phyloP scores from a whole-genome alignment of 2,797 vertebrate species.

The Urophycis tenuis region DNA sequence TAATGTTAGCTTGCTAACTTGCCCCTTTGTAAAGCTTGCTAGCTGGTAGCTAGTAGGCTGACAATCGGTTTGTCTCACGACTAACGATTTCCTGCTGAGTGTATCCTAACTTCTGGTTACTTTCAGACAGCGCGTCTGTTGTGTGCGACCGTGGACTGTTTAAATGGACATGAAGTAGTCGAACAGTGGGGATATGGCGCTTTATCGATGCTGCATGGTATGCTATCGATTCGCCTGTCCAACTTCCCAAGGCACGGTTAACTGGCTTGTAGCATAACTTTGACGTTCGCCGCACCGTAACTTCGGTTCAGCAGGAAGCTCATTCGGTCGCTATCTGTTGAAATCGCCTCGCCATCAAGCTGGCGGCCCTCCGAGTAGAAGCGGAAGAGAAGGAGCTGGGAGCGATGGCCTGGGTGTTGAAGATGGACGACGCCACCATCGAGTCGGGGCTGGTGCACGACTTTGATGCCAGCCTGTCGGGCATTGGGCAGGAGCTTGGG shows the following conservation, averaged over 20 bases:
- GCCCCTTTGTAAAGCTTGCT: slow-evolving; percentile 38
- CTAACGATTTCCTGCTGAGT: slow-evolving; percentile 46
- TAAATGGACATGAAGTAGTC: slow-evolving; percentile 17
- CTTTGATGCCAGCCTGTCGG: slow-evolving; percentile 93
- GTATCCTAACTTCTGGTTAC: slow-evolving; percentile 25
- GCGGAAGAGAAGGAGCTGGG: slow-evolving; percentile 71
- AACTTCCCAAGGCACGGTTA: slow-evolving; percentile 55
- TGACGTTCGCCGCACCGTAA: slow-evolving; percentile 43
- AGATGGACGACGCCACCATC: slow-evolving; percentile 96
- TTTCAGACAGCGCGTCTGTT: slow-evolving; percentile 23
- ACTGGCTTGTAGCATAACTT: slow-evolving; percentile 63
- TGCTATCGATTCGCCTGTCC: slow-evolving; percentile 52
- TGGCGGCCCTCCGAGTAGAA: slow-evolving; percentile 69
- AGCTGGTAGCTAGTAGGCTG: slow-evolving; percentile 57
- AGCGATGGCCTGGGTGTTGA: slow-evolving; percentile 95
- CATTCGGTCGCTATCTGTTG: slow-evolving; percentile 47
- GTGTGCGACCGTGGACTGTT: slow-evolving; percentile 17
- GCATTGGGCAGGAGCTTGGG: slow-evolving; percentile 95
- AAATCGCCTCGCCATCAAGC: slow-evolving; percentile 62
- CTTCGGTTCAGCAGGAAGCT: slow-evolving; percentile 27
- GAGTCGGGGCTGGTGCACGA: slow-evolving; percentile 97
- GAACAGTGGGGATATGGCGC: slow-evolving; percentile 55
- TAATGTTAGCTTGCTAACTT: slow-evolving; percentile 31
- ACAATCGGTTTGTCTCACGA: slow-evolving; percentile 53
- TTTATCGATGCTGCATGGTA: slow-evolving; percentile 38